Base-by-base conservation (phyloP, 2,113 vertebrate genomes). In the Lipophrys pholis region DNA sequence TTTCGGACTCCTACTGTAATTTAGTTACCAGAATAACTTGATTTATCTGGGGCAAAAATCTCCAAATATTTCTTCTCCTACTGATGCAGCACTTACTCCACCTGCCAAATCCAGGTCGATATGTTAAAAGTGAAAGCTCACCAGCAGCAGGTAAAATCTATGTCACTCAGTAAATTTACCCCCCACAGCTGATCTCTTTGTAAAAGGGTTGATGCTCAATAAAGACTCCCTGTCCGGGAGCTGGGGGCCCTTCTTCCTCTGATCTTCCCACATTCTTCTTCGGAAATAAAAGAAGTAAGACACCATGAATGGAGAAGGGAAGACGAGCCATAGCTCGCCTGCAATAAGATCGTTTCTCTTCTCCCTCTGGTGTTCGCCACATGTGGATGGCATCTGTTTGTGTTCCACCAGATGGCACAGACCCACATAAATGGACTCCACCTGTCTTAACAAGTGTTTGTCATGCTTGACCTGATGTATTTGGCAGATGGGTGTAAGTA, bases 361-460 rank as follows among this genome's bases (percentile, higher is more conserved):
- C 60, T 76, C 43, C 36, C 52, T 61, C 43, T 48, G 39, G 38
- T 43, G 59, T 65, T 58, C 17, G 40, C 17, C 80, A 78, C 73
- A 82, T 81, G 70, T 81, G 84, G 69, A 60, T 59, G 17, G 40
- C 84, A 78, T 85, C 74, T 80, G 80, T 69, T 62, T 73, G 45
- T 1, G 14, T 16, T 65, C 60, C 16, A 52, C 52, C 88, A 83
- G 86, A 81, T 77, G 83, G 73, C 57, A 35, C 43, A 66, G 21
- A 14, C 38, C 62, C 40, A 67, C 57, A 56, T 35, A 8, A 58
- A 62, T 49, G 48, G 41, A 80, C 54, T 62, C 77, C 68, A 74
- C 74, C 73, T 81, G 79, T 60, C 66, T 65, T 56, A 5, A 72
- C 78, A 73, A 68, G 36, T 21, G 0, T 54, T 46, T 21, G 14